These are phyloP conservation scores for Hestina assimilis DNA, from an alignment of 1,140 invertebrate species.

Conservation along the genomic window DNA sequence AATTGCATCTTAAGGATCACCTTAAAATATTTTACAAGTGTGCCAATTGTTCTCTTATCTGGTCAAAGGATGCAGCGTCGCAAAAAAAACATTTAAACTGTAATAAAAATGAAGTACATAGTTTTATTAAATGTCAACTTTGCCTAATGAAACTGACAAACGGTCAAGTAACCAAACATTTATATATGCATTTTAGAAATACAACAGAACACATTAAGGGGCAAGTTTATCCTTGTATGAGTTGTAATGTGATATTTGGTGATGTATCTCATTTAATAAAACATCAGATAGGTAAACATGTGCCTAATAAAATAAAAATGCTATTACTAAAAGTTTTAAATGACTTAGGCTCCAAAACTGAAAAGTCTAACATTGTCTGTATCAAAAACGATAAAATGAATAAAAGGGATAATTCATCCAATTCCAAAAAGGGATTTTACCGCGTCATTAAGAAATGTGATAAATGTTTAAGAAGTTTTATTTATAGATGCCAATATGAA, in stretches of 20 bases:
- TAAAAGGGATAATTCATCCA: too few relatives aligned
- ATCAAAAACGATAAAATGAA: too few relatives aligned
- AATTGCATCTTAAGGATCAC: conserved; percentile 70
- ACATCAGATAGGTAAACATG: conserved; percentile 50
- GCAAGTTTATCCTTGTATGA: conserved; percentile 57
- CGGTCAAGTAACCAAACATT: conserved; percentile 48
- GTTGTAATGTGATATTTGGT: conserved; percentile 45
- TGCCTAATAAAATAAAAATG: conserved; percentile 23
- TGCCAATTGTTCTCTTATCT: conserved; percentile 49
- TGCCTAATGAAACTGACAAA: conserved; percentile 52
- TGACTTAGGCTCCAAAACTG: conserved; percentile 14
- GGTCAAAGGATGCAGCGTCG: conserved; percentile 4
- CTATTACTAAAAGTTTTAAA: conserved; percentile 20
- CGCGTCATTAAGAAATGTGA: conserved; percentile 51
- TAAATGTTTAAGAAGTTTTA: conserved; percentile 50
- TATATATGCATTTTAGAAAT: conserved; percentile 42
- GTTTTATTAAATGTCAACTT: conserved; percentile 58
- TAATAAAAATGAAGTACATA: conserved; percentile 7
- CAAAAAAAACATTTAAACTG: conserved; percentile 12
- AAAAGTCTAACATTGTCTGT: too few relatives aligned
- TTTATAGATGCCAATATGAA: conserved; percentile 47
- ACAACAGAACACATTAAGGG: conserved; percentile 6
- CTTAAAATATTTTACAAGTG: conserved; percentile 69
- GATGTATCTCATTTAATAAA: conserved; percentile 40
- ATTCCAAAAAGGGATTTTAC: conserved; percentile 38